Conservation (phyloP, 2,888 invertebrate genomes). For the Protodeltote pygarga region DNA sequence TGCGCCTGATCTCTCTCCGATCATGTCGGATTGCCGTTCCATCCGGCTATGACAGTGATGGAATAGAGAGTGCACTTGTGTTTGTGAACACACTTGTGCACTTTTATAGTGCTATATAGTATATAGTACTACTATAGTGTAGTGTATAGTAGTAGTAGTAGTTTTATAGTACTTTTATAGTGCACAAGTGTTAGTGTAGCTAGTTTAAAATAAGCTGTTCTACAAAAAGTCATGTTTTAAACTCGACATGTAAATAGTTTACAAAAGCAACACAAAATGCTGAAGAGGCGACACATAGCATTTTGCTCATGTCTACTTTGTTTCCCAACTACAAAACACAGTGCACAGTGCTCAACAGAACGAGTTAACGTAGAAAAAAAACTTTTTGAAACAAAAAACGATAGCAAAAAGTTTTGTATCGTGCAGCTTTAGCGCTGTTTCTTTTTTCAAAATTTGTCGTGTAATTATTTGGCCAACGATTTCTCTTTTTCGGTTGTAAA, state of each 20-base stretch:
- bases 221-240: too few species aligned
- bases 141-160: too few species aligned
- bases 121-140: too few species aligned
- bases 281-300: constrained; percentile 19
- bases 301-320: constrained; percentile 34
- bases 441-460: constrained; percentile 47
- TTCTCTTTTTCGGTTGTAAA: constrained; percentile 45
- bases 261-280: constrained; percentile 22
- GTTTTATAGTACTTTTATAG: too few species aligned
- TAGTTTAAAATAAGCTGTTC: too few species aligned
- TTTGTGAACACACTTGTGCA: too few species aligned
- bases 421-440: constrained; percentile 36
- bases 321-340: constrained; percentile 41
- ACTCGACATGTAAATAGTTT: constrained; percentile 9
- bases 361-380: constrained; percentile 45
- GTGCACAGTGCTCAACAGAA: constrained; percentile 37
- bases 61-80: too few species aligned
- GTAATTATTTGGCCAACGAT: constrained; percentile 50
- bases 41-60: too few species aligned
- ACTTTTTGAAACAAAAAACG: constrained; percentile 19
- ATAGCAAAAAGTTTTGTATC: constrained; percentile 42
- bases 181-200: too few species aligned
- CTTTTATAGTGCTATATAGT: too few species aligned
- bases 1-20: too few species aligned
- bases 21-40: too few species aligned